Evolutionary conservation across 2,797 vertebrate species (phyloP), one percentile per base, ranked within the genome.

Genomic region (Antrozous pallidus): DNA sequence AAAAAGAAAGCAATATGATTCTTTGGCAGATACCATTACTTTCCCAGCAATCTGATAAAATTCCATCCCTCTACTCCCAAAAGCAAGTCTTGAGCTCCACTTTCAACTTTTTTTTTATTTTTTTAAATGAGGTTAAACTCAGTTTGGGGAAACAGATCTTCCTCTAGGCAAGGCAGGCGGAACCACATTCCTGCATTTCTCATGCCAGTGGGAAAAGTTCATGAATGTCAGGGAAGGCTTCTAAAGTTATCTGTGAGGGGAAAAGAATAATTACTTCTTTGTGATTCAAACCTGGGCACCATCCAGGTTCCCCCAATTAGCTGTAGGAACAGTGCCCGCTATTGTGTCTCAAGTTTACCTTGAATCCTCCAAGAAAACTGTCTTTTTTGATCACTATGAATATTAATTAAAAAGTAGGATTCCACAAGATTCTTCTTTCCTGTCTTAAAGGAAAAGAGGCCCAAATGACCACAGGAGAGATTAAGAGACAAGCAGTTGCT

Each of bases 241-340:
- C 58, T 89, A 84, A 96, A 96, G 96, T 95, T 96, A 97, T 97
- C 95, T 96, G 96, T 93, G 95, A 96, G 96, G 96, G 95, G 96
- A 88, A 78, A 94, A 88, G 69, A 96, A 94, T 97, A 97, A 97
- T 97, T 94, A 94, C 80, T 97, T 97, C 74, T 97, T 92, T 94
- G 95, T 96, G 96, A 97, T 96, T 94, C 97, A 94, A 93, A 96
- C 95, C 95, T 97, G 96, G 96, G 94, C 63, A 91, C 74, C 96
- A 83, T 97, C 96, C 97, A 97, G 92, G 82, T 97, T 96, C 96
- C 67, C 86, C 89, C 97, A 97, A 94, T 97, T 97, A 93, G 26
- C 88, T 61, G 14, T 67, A 77, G 90, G 85, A 96, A 94, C 90
- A 95, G 73, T 45, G 75, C 54, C 54, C 51, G 28, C 56, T 51